A percentile compares a stretch with the other conserved stretches of the same genome.
Evolutionary conservation across 2,888 invertebrate genomes (phyloP).

Genomic region (Ichneumoninae sp.): DNA sequence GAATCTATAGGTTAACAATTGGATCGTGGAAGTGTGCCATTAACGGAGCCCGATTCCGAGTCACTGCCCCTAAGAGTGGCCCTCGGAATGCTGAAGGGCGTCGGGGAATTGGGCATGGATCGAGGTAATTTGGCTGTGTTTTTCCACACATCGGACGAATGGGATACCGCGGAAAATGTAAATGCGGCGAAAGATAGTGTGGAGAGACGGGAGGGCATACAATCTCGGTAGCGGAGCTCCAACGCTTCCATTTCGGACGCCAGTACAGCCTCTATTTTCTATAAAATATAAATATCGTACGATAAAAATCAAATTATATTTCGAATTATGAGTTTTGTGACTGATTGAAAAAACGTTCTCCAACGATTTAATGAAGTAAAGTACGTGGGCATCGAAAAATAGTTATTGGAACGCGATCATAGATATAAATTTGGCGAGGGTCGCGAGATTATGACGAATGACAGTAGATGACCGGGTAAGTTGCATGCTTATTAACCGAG

Average conservation of each 20-base stretch:
- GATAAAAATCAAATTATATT: conserved; percentile 5
- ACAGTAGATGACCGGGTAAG: background rate
- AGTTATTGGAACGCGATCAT: background rate
- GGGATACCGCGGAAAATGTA: conserved; percentile 76
- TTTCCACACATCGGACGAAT: conserved; percentile 76
- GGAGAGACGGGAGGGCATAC: conserved; percentile 80
- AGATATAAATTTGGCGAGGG: background rate
- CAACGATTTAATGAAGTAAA: background rate
- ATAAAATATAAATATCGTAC: conserved; percentile 81
- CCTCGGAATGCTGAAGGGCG: conserved; percentile 80
- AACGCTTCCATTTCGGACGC: conserved; percentile 83
- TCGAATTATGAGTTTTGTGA: background rate
- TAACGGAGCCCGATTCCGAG: conserved; percentile 78
- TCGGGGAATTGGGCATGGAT: conserved; percentile 79
- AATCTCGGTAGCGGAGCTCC: conserved; percentile 83
- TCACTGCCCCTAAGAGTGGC: conserved; percentile 78
- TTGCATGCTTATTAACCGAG: too few relatives aligned
- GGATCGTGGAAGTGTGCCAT: conserved; percentile 77
- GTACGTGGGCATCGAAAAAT: background rate
- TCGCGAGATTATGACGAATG: background rate
- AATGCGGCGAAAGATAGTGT: conserved; percentile 79
- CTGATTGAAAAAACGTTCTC: background rate
- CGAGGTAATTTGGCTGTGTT: conserved; percentile 81
- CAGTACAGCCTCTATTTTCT: conserved; percentile 86
- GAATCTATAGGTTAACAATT: conserved; percentile 72